Evolutionary conservation across 2,113 vertebrate genomes (phyloP).

Genomic region (Leucopternis melanops): DNA sequence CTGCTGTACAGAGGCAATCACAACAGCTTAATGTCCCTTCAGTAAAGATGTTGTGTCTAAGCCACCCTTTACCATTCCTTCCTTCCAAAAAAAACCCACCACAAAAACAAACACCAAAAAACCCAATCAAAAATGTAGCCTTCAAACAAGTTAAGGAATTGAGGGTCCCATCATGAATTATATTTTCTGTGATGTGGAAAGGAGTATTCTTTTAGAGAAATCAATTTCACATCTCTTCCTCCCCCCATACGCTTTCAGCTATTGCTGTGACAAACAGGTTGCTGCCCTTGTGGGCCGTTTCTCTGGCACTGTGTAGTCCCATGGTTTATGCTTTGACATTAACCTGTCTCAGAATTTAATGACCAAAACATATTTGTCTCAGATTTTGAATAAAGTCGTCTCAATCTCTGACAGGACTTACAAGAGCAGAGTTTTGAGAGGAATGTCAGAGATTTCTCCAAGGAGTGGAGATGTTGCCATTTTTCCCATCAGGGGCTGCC

Average conservation of each 20-base stretch:
- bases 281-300: background rate
- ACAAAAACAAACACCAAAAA: background rate
- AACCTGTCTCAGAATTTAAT: background rate
- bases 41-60: background rate
- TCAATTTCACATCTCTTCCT: background rate
- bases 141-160: background rate
- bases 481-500: background rate
- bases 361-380: background rate
- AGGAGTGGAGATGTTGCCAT: background rate
- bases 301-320: background rate
- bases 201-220: background rate
- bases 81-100: background rate
- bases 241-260: background rate
- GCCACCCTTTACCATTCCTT: background rate
- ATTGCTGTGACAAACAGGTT: background rate
- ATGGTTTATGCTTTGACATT: background rate
- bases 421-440: background rate
- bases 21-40: background rate
- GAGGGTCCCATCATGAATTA: background rate
- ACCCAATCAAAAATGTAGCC: background rate
- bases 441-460: background rate
- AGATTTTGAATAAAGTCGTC: background rate
- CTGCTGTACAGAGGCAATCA: background rate
- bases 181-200: background rate
- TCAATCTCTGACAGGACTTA: background rate